These are phyloP conservation scores for Drosophila anomalipes DNA, from an alignment of 2,888 invertebrate species.

Conservation along the genomic window DNA sequence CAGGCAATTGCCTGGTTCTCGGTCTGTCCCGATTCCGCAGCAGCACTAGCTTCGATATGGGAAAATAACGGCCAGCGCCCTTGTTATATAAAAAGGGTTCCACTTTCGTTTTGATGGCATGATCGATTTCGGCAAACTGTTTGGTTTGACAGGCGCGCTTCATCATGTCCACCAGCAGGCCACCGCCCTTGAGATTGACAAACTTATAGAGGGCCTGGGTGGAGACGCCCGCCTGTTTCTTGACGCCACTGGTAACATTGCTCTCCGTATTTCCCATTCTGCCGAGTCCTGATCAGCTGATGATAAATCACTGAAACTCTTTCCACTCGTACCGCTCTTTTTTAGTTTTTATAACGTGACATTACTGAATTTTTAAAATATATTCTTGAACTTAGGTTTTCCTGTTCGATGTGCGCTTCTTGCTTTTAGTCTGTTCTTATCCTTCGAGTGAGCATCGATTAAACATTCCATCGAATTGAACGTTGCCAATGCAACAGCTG, in stretches of 20 bases:
- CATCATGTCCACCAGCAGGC: slow-evolving; percentile 96
- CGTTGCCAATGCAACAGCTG: slow-evolving; percentile 78
- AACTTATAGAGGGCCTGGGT: slow-evolving; percentile 94
- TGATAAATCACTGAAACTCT: slow-evolving; percentile 10
- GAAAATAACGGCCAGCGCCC: slow-evolving; percentile 96
- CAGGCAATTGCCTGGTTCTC: slow-evolving; percentile 92
- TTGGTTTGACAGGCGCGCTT: slow-evolving; percentile 95
- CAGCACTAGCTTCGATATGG: slow-evolving; percentile 94
- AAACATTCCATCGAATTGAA: slow-evolving; percentile 58
- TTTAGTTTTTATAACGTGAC: slow-evolving; percentile 61
- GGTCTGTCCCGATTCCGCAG: slow-evolving; percentile 94
- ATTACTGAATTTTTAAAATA: slow-evolving; percentile 40
- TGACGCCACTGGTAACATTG: slow-evolving; percentile 97
- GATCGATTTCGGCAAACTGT: slow-evolving; percentile 96
- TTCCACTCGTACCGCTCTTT: background rate
- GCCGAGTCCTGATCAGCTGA: background rate
- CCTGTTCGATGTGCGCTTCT: slow-evolving; percentile 12
- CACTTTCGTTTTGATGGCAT: slow-evolving; percentile 95
- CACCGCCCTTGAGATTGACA: slow-evolving; percentile 96
- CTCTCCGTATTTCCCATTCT: slow-evolving; percentile 93
- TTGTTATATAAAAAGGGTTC: slow-evolving; percentile 97
- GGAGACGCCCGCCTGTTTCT: slow-evolving; percentile 96
- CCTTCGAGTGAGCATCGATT: slow-evolving; percentile 64
- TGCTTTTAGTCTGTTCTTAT: slow-evolving; percentile 49
- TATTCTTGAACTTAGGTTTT: slow-evolving; percentile 33